These are phyloP conservation scores for Ara ararauna DNA, from an alignment of 2,797 vertebrate genomes.

Conservation along the genomic window DNA sequence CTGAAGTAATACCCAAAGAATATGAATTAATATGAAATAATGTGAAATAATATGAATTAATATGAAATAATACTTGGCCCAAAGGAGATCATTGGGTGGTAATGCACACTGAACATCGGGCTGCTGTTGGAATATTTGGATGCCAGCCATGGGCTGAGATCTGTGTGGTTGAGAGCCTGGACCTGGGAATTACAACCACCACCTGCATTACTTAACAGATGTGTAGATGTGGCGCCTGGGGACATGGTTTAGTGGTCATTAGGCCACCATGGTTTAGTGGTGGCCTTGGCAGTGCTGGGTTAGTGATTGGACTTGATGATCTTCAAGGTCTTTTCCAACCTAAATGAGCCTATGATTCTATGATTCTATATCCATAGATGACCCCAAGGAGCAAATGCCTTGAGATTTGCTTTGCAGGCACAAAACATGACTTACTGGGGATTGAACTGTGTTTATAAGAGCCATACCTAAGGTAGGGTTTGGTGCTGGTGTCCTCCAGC, in stretches of 20 bases:
- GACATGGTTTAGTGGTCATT: background rate
- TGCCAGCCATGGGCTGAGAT: background rate
- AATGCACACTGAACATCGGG: fast-evolving
- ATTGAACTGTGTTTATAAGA: background rate
- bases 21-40: background rate
- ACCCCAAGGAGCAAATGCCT: background rate
- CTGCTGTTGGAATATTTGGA: background rate
- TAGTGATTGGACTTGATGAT: background rate
- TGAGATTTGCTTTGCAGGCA: background rate
- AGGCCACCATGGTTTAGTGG: background rate
- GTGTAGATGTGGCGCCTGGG: background rate
- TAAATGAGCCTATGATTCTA: background rate
- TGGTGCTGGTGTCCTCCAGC: background rate
- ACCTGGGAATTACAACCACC: background rate
- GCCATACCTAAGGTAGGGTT: fast-evolving
- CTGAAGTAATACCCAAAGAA: background rate
- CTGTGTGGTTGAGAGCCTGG: fast-evolving
- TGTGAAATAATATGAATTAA: background rate
- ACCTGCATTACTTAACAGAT: background rate
- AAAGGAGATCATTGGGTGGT: background rate
- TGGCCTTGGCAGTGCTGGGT: background rate
- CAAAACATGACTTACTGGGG: background rate
- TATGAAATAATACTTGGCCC: background rate
- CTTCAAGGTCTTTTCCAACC: background rate
- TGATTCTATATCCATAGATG: background rate